Evolutionary conservation across 2,888 invertebrate genomes (phyloP).

Genomic region (Bimastos eiseni): DNA sequence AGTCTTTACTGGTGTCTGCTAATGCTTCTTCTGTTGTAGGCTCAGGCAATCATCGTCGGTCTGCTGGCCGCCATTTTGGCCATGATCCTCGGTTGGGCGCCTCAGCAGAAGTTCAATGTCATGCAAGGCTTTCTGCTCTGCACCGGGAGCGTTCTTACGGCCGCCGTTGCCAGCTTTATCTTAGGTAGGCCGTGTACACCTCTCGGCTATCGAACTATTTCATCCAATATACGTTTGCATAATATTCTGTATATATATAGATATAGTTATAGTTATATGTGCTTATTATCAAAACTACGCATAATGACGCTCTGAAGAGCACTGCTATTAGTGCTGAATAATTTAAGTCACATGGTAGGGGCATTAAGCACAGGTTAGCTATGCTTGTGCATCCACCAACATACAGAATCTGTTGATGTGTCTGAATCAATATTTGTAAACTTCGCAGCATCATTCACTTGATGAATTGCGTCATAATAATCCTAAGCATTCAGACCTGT

Average conservation of each 20-base stretch:
- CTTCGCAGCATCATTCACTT: background rate
- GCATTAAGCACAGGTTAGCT: background rate
- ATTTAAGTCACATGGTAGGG: background rate
- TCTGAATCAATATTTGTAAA: background rate
- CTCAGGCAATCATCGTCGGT: constrained; percentile 77
- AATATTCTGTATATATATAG: too few species aligned
- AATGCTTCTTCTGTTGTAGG: constrained; percentile 48
- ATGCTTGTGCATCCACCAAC: background rate
- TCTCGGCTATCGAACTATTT: too few species aligned
- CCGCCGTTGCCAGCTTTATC: constrained; percentile 82
- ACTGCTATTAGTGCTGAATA: background rate
- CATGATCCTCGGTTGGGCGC: constrained; percentile 81
- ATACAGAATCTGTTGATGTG: background rate
- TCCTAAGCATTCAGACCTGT: background rate
- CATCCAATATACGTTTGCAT: background rate
- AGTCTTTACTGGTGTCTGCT: background rate
- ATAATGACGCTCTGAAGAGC: background rate
- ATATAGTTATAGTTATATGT: background rate
- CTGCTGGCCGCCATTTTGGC: constrained; percentile 83
- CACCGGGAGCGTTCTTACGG: constrained; percentile 84
- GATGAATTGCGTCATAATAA: background rate
- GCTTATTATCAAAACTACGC: background rate
- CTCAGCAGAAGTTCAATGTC: constrained; percentile 76
- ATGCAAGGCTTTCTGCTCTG: constrained; percentile 81
- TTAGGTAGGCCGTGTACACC: constrained; percentile 73